Evolutionary conservation across 1,140 invertebrate species (phyloP).

Genomic region (Trichoplusia ni): DNA sequence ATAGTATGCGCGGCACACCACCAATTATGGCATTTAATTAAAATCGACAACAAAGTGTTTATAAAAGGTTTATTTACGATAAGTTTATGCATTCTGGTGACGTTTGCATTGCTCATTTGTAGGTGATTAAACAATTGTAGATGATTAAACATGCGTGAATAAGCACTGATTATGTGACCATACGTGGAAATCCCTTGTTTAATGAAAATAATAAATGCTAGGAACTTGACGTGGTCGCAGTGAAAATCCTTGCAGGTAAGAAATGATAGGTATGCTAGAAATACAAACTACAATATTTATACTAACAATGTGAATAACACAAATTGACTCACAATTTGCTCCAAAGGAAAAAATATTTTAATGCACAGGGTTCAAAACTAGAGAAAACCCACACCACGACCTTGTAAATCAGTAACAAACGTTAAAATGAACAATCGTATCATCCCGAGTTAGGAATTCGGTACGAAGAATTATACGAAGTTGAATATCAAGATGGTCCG

Average conservation of each 20-base stretch:
- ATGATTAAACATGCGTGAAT: conserved; percentile 49
- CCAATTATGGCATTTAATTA: conserved; percentile 44
- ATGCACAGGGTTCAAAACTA: not conserved
- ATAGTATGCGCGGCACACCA: conserved; percentile 24
- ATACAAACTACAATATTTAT: conserved; percentile 30
- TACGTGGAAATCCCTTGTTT: conserved; percentile 50
- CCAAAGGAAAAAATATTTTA: not conserved
- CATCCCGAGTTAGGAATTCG: conserved; percentile 35
- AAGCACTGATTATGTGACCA: conserved; percentile 39
- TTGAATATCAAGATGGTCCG: conserved; percentile 52
- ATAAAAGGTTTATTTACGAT: conserved; percentile 29
- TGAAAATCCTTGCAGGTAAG: conserved; percentile 36
- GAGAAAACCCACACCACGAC: not conserved
- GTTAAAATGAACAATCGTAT: conserved; percentile 23
- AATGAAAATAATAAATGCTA: conserved; percentile 59
- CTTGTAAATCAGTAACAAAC: not conserved
- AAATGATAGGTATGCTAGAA: conserved; percentile 41
- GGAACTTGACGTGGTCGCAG: conserved; percentile 42
- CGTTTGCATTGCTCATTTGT: conserved; percentile 41
- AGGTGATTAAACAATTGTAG: conserved; percentile 26
- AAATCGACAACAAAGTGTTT: conserved; percentile 34
- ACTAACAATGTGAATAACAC: conserved; percentile 22
- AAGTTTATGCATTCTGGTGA: conserved; percentile 37
- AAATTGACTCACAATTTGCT: not conserved
- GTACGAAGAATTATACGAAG: conserved; percentile 34